Base-by-base conservation (phyloP, 2,888 invertebrate genomes). In the Agrotis ipsilon region DNA sequence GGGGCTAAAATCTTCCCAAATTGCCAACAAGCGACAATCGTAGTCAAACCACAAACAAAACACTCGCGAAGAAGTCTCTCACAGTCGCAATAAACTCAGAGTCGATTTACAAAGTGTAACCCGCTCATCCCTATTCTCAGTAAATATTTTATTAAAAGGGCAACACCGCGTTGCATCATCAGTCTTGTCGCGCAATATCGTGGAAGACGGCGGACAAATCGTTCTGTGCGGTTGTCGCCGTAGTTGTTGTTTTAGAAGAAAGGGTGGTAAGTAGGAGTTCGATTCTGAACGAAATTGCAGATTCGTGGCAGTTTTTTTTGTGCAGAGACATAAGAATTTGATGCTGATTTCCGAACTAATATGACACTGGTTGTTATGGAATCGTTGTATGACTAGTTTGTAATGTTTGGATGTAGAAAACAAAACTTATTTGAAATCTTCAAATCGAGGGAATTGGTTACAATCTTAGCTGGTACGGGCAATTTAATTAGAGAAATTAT, bases 91-190 rank as follows among this genome's bases (percentile, higher is more conserved):
- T 68, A 68, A 66, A 74, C 80, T 60, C 48, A 21, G 43, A 72
- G 68, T 82, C 80, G 75, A 80, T 80, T 69, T 66, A 57, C 79
- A 67, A 78, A 63, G 49, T 77, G 77, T 81, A 76, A 78, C 78
- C 60, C 45, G 59, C 77, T 68, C 83, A 78, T 80, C 85, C 84
- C 83, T 84, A 84, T 54, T 68, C 79, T 49, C 58, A 75, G 88
- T 92, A 89, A 91, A 94, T 94, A 93, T 93, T 93, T 92, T 94
- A 94, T 93, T 93, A 93, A 92, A 91, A 88, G 86, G 89, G 88
- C 86, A 83, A 82, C 75, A 73, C 82, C 84, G 80, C 79, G 80
- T 80, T 77, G 70, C 84, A 87, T 89, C 93, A 94, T 94, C 91
- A 87, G 87, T 94, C 94, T 94, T 92, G 86, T 83, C 86, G 88